Evolutionary conservation across 2,113 vertebrate species (phyloP), one percentile per base, ranked within the genome.

Genomic region (Tragelaphus imberbis): DNA sequence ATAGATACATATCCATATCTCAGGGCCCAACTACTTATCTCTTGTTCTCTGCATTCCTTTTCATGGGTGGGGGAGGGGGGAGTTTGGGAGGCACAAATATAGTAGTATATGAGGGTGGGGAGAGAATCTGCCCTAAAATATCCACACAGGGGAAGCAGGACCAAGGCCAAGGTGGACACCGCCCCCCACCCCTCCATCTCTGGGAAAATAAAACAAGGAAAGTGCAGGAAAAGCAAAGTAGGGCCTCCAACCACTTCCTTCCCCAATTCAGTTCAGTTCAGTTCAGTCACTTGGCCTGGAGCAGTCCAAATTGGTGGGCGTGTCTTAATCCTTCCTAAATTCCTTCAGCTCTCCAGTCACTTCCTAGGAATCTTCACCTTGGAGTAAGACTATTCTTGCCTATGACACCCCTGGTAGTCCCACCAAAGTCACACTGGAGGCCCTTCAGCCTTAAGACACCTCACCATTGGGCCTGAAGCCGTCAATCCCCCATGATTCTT

Each of bases 1-100:
- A 98, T 97, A 97, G 97, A 95, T 98, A 96, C 44, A 91, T 94
- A 97, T 96, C 97, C 96, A 58, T 53, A 86, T 3, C 61, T n/a
- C 80, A 28, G 36, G 51, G 58, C 21, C 47, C 49, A 86, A 30
- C 40, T 36, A 36, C 44, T 92, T 49, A 65, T 40, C 51, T 95
- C 86, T 90, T 53, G 33, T 91, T 95, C 79, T 87, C 80, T 30
- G 30, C 16, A 30, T 59, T 33, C 47, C 75, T 92, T 93, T 36
- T 85, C 49, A 16, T 53, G n/a, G 53, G 19, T 88, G 19, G 40
- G 44, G 49, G n/a, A 55, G 63, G 61, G 13, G 33, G 33, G 13
- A 56, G 7, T n/a, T 27, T 33, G 61, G 33, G 59, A 84, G 25
- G 33, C 58, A 23, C 33, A n/a, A 36, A 58, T 8, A 56, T 3